Conservation (phyloP, 2,888 invertebrate species). For the Lordiphosa andalusiaca region DNA sequence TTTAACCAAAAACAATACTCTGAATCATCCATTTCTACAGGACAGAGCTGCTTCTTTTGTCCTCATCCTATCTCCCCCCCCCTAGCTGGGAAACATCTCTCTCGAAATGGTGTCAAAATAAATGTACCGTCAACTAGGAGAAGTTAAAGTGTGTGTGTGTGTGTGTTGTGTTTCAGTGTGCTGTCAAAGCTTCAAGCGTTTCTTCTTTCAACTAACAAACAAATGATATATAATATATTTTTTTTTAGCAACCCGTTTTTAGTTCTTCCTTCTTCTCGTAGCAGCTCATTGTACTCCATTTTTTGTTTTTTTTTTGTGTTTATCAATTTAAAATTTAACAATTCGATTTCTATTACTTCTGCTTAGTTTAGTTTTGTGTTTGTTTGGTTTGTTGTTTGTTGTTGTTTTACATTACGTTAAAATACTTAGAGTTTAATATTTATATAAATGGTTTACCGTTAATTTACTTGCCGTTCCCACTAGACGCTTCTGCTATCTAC, state of each 20-base stretch:
- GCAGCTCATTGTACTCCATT: slow-evolving; percentile 62
- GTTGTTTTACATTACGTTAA: slow-evolving; percentile 58
- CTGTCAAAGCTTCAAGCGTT: slow-evolving; percentile 46
- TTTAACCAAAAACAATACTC: too few species aligned
- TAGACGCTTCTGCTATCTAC: slow-evolving; percentile 64
- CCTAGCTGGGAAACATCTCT: slow-evolving; percentile 4
- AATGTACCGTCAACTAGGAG: too few species aligned
- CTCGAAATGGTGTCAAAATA: too few species aligned
- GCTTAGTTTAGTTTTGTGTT: slow-evolving; percentile 13
- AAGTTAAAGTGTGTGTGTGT: neutral
- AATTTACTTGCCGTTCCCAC: slow-evolving; percentile 24
- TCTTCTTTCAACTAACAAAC: slow-evolving; percentile 50
- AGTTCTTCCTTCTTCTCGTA: slow-evolving; percentile 16
- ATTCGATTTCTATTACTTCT: slow-evolving; percentile 21
- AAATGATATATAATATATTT: slow-evolving; percentile 22
- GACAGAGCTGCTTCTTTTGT: too few species aligned
- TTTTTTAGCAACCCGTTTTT: slow-evolving; percentile 35
- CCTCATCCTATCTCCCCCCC: too few species aligned
- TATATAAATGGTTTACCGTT: slow-evolving; percentile 49
- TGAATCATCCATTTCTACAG: too few species aligned
- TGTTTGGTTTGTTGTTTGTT: slow-evolving; percentile 24
- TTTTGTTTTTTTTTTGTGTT: slow-evolving; percentile 29
- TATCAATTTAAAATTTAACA: slow-evolving; percentile 34
- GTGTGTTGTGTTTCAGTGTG: slow-evolving; percentile 23
- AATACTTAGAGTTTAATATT: slow-evolving; percentile 62